Percentiles rank a stretch among this genome's conserved stretches.
phyloP scores from a whole-genome alignment of 2,888 invertebrate genomes.

The Mimumesa dahlbomi region DNA sequence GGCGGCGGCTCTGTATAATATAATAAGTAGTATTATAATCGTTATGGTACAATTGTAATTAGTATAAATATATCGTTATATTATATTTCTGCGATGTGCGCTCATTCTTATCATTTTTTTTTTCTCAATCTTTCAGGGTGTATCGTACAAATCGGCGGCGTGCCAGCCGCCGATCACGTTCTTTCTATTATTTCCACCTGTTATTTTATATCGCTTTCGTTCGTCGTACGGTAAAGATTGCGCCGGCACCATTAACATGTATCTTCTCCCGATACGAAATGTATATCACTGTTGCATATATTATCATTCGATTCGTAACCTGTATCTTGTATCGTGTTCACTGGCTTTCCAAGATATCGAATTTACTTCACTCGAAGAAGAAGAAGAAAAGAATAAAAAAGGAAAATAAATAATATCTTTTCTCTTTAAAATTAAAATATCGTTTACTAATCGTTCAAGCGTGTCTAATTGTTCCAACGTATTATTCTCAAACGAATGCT shows the following conservation, averaged over 20 bases:
- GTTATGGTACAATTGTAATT: constrained; percentile 77
- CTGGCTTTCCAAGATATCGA: too few species aligned
- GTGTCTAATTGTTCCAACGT: too few species aligned
- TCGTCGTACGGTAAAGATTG: constrained; percentile 63
- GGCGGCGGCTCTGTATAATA: constrained; percentile 80
- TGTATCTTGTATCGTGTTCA: too few species aligned
- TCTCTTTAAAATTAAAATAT: too few species aligned
- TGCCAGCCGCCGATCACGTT: constrained; percentile 21
- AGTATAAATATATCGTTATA: constrained; percentile 80
- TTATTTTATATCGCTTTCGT: constrained; percentile 28
- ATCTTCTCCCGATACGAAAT: constrained; percentile 7
- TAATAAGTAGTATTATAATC: constrained; percentile 79
- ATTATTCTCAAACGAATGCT: too few species aligned
- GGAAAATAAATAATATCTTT: too few species aligned
- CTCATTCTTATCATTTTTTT: constrained; percentile 36
- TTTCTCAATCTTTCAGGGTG: constrained; percentile 22
- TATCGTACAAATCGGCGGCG: constrained; percentile 28
- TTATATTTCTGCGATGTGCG: constrained; percentile 73
- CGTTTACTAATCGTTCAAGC: too few species aligned
- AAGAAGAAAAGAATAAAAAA: too few species aligned
- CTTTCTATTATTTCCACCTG: constrained; percentile 26
- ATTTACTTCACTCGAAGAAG: too few species aligned
- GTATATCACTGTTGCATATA: constrained; percentile 3
- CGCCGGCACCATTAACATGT: constrained; percentile 38
- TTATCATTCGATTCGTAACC: background rate